Evolutionary conservation across 30 jellyfish, hydroid and myxozoan species (phyloP).

Genomic region (Cassiopea xamachana): DNA sequence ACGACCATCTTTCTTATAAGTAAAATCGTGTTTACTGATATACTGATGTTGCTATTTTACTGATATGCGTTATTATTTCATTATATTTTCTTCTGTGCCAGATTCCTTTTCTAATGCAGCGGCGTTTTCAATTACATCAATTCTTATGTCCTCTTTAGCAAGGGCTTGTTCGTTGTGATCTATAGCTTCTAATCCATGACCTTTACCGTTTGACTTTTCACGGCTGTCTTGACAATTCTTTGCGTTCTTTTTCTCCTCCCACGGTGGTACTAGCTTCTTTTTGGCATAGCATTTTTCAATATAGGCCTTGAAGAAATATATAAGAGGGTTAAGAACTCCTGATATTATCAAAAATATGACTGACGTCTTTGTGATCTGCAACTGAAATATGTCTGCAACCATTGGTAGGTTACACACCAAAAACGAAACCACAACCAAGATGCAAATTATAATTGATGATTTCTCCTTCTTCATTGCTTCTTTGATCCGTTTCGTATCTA

Average conservation of each 20-base stretch:
- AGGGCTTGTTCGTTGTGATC: no score
- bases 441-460: conserved; percentile 32
- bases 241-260: not conserved
- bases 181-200: not conserved
- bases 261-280: not conserved
- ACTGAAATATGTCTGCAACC: not conserved
- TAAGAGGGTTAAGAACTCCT: conserved; percentile 26
- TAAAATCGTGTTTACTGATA: no score
- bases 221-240: not conserved
- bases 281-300: conserved; percentile 29
- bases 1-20: no score
- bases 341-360: conserved; percentile 1
- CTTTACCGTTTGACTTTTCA: conserved; percentile 2
- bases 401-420: conserved; percentile 21
- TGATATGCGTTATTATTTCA: no score
- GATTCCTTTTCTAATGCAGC: no score
- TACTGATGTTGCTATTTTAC: no score
- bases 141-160: no score
- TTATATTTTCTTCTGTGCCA: no score
- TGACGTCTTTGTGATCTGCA: not conserved
- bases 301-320: conserved; percentile 49
- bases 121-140: no score
- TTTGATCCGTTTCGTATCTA: conserved; percentile 5
- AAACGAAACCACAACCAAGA: conserved; percentile 39
- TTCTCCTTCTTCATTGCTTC: conserved; percentile 47